Conservation (phyloP, 2,888 invertebrate genomes). For the Ecliptopera silaceata region DNA sequence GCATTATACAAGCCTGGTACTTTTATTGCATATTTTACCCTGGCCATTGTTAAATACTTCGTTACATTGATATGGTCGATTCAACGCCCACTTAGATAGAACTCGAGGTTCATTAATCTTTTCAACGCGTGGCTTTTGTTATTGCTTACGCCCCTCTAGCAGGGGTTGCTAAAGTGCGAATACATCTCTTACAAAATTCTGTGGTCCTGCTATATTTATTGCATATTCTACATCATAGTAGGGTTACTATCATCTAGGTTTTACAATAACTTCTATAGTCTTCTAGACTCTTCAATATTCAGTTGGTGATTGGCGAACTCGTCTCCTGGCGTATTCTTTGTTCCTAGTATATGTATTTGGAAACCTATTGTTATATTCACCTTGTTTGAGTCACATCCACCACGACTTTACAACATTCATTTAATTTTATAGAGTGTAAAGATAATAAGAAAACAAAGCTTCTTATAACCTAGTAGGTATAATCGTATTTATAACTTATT, state of each 20-base stretch:
- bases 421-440: background rate
- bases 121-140: constrained; percentile 7
- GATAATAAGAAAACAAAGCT: background rate
- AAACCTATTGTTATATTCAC: background rate
- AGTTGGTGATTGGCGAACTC: background rate
- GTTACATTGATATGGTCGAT: constrained; percentile 1
- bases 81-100: background rate
- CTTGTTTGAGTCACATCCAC: background rate
- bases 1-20: constrained; percentile 57
- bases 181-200: constrained; percentile 13
- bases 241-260: background rate
- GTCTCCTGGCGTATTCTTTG: constrained; percentile 2
- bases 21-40: constrained; percentile 59
- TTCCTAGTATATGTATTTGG: constrained; percentile 13
- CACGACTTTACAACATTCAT: background rate
- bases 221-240: constrained; percentile 23
- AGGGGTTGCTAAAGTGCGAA: constrained; percentile 14
- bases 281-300: background rate
- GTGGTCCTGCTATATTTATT: constrained; percentile 30
- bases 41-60: background rate
- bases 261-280: background rate
- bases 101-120: constrained; percentile 15
- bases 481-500: too few relatives aligned
- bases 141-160: constrained; percentile 10
- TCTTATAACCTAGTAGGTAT: background rate